Evolutionary conservation across 2,888 invertebrate genomes (phyloP).

Genomic region (Lypha dubia): DNA sequence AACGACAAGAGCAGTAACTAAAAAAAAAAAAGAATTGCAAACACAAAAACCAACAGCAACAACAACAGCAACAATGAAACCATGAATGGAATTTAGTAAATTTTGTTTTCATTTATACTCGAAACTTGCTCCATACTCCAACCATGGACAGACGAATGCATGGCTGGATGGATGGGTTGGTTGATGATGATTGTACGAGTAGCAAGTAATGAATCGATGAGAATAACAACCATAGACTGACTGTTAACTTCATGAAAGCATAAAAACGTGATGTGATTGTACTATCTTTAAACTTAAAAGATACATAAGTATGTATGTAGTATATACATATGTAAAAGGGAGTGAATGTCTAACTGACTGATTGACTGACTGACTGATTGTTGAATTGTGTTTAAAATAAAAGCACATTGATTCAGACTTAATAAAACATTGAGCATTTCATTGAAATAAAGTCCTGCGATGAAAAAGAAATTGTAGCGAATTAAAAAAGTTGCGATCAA

Average conservation of each 20-base stretch:
- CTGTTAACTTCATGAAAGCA: conserved; percentile 52
- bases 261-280: conserved; percentile 70
- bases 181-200: not conserved
- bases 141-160: conserved; percentile 19
- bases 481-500: too few species aligned
- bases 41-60: conserved; percentile 39
- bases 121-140: conserved; percentile 31
- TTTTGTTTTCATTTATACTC: conserved; percentile 79
- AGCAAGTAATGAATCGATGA: conserved; percentile 13
- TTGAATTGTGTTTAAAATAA: conserved; percentile 22
- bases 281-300: conserved; percentile 60
- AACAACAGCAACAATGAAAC: conserved; percentile 74
- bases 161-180: too few species aligned
- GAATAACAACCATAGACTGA: conserved; percentile 42
- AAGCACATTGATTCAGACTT: conserved; percentile 13
- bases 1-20: conserved; percentile 47
- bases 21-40: conserved; percentile 66
- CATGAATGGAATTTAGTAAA: conserved; percentile 83
- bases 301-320: too few species aligned
- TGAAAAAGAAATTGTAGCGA: too few species aligned
- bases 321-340: not conserved
- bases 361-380: too few species aligned
- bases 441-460: too few species aligned
- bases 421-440: too few species aligned
- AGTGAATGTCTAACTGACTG: not conserved